Percentiles rank a stretch among this genome's conserved stretches.
Conservation (phyloP, 2,113 vertebrate genomes). For the Nerophis lumbriciformis region DNA sequence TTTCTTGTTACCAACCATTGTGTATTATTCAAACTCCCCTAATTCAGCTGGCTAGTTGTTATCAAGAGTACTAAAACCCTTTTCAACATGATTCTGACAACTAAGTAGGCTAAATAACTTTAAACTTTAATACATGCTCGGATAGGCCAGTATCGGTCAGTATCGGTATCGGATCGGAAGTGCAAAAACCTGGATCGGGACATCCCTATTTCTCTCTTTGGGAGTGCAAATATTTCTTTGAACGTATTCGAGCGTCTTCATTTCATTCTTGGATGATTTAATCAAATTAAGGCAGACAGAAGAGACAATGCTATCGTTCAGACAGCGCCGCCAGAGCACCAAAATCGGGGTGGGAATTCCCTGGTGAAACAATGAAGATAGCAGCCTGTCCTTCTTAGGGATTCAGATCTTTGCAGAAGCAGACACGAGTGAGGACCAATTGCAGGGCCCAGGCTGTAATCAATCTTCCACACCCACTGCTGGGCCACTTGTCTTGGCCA, state of each 20-base stretch:
- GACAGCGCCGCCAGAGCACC: slow-evolving; percentile 8
- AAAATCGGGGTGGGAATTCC: slow-evolving; percentile 22
- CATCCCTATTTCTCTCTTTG: too few species aligned
- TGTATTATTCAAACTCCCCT: too few species aligned
- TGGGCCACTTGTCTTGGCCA: slow-evolving; percentile 35
- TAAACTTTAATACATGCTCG: too few species aligned
- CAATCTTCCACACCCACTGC: slow-evolving; percentile 37
- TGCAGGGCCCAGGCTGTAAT: slow-evolving; percentile 26
- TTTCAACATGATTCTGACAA: too few species aligned
- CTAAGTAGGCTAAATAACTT: too few species aligned
- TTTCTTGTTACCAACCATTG: too few species aligned
- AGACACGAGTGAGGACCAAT: slow-evolving; percentile 32
- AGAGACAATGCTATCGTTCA: not conserved
- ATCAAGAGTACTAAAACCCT: too few species aligned
- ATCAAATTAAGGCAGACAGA: not conserved
- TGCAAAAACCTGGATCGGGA: too few species aligned
- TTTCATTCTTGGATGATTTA: not conserved
- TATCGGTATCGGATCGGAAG: too few species aligned
- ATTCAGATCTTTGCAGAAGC: slow-evolving; percentile 12
- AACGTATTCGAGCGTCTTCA: not conserved
- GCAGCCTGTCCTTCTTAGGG: slow-evolving; percentile 8
- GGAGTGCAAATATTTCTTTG: not conserved
- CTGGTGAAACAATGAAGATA: slow-evolving; percentile 35
- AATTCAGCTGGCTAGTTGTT: too few species aligned
- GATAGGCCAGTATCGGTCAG: too few species aligned